Percentiles rank a stretch among this genome's conserved stretches.
Conservation (phyloP, 2,113 vertebrate genomes). For the Gnathonemus echidnorhynchus region DNA sequence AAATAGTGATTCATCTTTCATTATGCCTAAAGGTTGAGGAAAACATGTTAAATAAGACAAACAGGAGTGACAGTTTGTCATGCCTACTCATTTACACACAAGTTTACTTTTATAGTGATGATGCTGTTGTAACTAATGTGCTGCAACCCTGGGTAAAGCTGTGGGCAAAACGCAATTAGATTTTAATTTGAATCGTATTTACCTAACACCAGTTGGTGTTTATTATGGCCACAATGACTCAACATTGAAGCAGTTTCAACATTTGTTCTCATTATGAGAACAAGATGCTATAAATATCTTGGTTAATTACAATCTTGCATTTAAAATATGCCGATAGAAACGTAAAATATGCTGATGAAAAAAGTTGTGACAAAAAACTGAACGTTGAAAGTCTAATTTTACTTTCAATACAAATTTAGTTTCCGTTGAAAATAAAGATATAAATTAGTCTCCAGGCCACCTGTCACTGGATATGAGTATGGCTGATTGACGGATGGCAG, state of each 20-base stretch:
- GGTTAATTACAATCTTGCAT: not conserved
- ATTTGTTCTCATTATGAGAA: not conserved
- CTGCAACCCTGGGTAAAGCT: not conserved
- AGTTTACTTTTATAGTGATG: not conserved
- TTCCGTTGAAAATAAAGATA: not conserved
- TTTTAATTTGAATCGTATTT: not conserved
- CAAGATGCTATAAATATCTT: not conserved
- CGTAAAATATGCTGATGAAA: not conserved
- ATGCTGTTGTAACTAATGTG: not conserved
- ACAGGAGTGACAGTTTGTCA: not conserved
- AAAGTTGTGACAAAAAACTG: not conserved
- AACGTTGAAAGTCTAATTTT: not conserved
- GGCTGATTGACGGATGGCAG: not conserved
- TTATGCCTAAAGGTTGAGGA: not conserved
- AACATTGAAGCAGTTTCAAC: not conserved
- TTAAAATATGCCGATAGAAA: not conserved
- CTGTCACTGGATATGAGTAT: not conserved
- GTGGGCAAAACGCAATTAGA: not conserved
- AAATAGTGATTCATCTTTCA: not conserved
- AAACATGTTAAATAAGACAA: not conserved
- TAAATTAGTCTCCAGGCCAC: no score
- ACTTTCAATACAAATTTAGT: not conserved
- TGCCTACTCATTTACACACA: not conserved
- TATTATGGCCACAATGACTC: not conserved
- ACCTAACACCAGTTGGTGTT: not conserved